Evolutionary conservation across 2,797 vertebrate species (phyloP).

Genomic region (Lemur catta): DNA sequence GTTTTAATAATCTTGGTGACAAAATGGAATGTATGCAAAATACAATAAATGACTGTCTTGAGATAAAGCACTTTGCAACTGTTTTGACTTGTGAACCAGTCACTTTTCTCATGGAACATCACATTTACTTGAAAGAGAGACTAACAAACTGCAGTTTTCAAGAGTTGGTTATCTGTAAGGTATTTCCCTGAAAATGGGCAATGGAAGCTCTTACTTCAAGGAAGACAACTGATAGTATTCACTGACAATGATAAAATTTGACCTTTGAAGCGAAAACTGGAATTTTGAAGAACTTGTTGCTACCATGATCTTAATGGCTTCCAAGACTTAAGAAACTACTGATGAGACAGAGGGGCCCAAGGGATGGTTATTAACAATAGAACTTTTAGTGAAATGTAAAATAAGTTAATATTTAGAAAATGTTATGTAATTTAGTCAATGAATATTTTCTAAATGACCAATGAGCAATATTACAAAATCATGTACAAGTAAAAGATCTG

Average conservation of each 20-base stretch:
- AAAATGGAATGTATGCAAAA: background rate
- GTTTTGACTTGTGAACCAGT: background rate
- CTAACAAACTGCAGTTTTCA: background rate
- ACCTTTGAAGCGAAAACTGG: background rate
- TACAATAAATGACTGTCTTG: background rate
- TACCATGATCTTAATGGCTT: background rate
- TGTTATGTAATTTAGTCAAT: background rate
- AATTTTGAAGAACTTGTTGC: background rate
- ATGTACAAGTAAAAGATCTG: background rate
- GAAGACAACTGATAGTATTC: background rate
- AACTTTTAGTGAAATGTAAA: constrained; percentile 28
- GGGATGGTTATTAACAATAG: background rate
- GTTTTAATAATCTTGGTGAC: background rate
- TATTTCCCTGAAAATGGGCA: constrained; percentile 1
- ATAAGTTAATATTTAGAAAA: background rate
- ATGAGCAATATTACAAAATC: constrained; percentile 1
- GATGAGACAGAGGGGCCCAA: background rate
- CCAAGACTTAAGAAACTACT: background rate
- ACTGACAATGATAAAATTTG: background rate
- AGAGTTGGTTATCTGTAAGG: background rate
- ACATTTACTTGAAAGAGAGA: constrained; percentile 12
- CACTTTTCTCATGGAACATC: background rate
- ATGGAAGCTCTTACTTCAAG: background rate
- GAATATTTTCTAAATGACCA: background rate
- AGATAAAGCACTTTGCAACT: constrained; percentile 23